Conservation (phyloP, 2,113 vertebrate species). For the Semicossyphus pulcher region DNA sequence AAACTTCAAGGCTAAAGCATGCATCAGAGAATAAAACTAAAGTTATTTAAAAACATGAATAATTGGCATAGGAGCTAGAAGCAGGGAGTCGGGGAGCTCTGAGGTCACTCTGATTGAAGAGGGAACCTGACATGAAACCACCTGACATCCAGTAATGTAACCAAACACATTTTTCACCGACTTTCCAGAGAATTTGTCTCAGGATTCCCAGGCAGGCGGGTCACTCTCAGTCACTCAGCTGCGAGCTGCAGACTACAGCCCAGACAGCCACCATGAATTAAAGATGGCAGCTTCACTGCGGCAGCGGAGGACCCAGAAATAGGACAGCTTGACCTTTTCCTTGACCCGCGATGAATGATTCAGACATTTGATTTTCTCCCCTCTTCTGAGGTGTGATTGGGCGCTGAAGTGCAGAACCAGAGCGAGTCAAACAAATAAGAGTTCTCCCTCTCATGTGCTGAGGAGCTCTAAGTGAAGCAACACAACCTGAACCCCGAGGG, state of each 20-base stretch:
- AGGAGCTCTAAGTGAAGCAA: slow-evolving; percentile 38
- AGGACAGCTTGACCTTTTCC: slow-evolving; percentile 67
- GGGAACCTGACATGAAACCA: slow-evolving; percentile 42
- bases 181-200: slow-evolving; percentile 44
- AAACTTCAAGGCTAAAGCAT: background rate
- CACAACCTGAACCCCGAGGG: slow-evolving; percentile 31
- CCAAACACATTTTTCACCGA: slow-evolving; percentile 47
- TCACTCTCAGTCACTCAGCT: slow-evolving; percentile 68
- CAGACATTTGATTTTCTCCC: slow-evolving; percentile 73
- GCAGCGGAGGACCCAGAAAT: slow-evolving; percentile 71
- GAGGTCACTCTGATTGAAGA: slow-evolving; percentile 47
- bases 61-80: slow-evolving; percentile 27
- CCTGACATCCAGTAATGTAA: slow-evolving; percentile 44
- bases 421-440: slow-evolving; percentile 44
- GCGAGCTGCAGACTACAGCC: slow-evolving; percentile 66
- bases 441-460: slow-evolving; percentile 25
- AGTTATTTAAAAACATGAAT: slow-evolving; percentile 35
- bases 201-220: slow-evolving; percentile 60
- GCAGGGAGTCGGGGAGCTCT: slow-evolving; percentile 7
- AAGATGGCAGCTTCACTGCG: slow-evolving; percentile 70
- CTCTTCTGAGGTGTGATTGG: slow-evolving; percentile 62
- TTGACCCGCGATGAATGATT: slow-evolving; percentile 65
- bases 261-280: slow-evolving; percentile 75
- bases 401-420: slow-evolving; percentile 44
- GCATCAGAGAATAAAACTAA: slow-evolving; percentile 28